Conservation (phyloP, 2,797 vertebrate species). For the Stomatorhinus walkeri region DNA sequence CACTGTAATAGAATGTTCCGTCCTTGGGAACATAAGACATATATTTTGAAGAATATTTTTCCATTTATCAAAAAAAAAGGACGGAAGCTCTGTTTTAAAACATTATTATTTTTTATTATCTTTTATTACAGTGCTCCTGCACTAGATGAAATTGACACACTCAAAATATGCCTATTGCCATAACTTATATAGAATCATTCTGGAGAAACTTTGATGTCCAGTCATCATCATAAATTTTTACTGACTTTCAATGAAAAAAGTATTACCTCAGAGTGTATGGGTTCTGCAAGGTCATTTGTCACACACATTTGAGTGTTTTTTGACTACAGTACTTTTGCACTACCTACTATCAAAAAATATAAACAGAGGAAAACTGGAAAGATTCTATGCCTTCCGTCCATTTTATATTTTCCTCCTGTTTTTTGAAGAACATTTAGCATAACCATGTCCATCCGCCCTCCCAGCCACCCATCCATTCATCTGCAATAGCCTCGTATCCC, state of each 20-base stretch:
- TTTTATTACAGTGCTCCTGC: background rate
- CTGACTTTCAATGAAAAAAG: background rate
- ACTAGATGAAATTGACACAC: background rate
- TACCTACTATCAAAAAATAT: background rate
- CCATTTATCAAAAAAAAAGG: background rate
- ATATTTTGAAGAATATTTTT: background rate
- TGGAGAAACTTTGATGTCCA: background rate
- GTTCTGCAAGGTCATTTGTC: background rate
- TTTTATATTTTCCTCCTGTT: background rate
- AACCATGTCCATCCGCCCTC: background rate
- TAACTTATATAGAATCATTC: background rate
- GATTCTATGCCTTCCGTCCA: background rate
- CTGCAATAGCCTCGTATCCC: background rate
- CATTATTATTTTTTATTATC: background rate
- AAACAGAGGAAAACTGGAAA: background rate
- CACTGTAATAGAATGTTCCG: background rate
- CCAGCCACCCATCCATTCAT: background rate
- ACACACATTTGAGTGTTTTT: constrained; percentile 1
- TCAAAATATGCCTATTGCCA: background rate
- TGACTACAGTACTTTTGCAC: background rate
- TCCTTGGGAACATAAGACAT: background rate
- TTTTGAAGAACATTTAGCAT: background rate
- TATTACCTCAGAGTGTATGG: background rate
- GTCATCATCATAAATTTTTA: background rate
- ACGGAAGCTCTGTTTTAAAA: background rate